Percentiles rank a stretch among this genome's conserved stretches.
phyloP scores from a whole-genome alignment of 2,113 vertebrate species.

The Uria aalge region DNA sequence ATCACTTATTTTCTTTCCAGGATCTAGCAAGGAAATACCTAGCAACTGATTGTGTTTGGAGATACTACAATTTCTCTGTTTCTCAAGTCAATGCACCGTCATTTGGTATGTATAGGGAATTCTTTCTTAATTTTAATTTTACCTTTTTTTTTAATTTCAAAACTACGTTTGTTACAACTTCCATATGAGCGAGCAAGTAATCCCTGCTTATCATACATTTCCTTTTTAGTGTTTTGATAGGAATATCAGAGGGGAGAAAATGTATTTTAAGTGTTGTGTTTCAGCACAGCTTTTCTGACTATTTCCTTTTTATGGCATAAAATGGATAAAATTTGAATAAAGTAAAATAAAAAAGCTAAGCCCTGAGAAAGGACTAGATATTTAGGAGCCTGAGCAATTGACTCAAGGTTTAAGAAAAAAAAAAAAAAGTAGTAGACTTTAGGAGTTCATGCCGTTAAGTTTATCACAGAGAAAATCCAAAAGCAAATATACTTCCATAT shows the following conservation, averaged over 20 bases:
- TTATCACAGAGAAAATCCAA: conserved; percentile 29
- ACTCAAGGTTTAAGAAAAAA: neutral
- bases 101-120: conserved; percentile 78
- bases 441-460: neutral
- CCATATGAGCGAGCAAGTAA: neutral
- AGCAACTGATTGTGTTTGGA: conserved; percentile 81
- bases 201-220: neutral
- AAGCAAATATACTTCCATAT: conserved; percentile 17
- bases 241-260: neutral
- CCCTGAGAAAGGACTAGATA: neutral
- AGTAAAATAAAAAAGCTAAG: neutral
- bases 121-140: neutral
- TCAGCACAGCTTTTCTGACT: neutral
- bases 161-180: neutral
- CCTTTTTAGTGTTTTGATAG: neutral
- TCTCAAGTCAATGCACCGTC: conserved; percentile 84
- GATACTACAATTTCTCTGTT: conserved; percentile 90
- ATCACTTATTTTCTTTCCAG: conserved; percentile 64
- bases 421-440: neutral
- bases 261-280: neutral
- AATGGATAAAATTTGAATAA: neutral
- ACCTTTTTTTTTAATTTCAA: neutral
- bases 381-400: neutral
- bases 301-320: neutral
- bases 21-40: conserved; percentile 76